Evolutionary conservation across 2,888 invertebrate genomes (phyloP).

Genomic region (Anodontia alba): DNA sequence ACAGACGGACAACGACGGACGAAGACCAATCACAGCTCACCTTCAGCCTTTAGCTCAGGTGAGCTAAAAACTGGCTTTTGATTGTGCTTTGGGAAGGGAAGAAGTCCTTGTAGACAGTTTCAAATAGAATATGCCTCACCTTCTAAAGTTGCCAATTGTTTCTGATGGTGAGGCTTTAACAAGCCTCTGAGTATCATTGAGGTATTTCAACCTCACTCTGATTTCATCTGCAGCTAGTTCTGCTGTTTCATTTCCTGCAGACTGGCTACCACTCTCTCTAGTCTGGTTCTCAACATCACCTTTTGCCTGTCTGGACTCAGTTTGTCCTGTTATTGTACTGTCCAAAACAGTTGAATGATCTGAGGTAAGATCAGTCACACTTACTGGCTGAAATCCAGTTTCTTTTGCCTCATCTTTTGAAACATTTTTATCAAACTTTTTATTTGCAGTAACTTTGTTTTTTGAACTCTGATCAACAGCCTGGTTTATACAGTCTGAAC

Average conservation of each 20-base stretch:
- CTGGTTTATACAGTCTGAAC: neutral
- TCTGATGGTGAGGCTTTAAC: constrained; percentile 81
- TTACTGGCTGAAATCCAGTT: neutral
- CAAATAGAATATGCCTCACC: constrained; percentile 67
- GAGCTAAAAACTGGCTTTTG: too few species aligned
- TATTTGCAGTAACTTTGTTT: neutral
- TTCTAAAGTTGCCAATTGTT: constrained; percentile 85
- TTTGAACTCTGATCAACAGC: neutral
- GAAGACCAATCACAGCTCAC: too few species aligned
- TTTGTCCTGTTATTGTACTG: neutral
- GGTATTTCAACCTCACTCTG: constrained; percentile 83
- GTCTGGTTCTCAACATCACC: neutral
- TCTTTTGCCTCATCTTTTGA: neutral
- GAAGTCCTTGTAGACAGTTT: too few species aligned
- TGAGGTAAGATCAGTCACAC: constrained; percentile 27
- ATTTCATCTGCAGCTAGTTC: too few species aligned
- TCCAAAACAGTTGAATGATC: constrained; percentile 10
- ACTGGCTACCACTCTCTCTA: neutral
- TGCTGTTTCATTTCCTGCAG: constrained; percentile 27
- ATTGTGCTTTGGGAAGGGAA: too few species aligned
- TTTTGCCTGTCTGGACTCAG: too few species aligned
- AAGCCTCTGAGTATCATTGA: constrained; percentile 84
- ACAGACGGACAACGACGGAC: neutral
- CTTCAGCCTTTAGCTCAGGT: too few species aligned
- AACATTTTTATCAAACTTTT: neutral